Conservation (phyloP, 2,113 vertebrate species). For the Aphelocoma coerulescens region DNA sequence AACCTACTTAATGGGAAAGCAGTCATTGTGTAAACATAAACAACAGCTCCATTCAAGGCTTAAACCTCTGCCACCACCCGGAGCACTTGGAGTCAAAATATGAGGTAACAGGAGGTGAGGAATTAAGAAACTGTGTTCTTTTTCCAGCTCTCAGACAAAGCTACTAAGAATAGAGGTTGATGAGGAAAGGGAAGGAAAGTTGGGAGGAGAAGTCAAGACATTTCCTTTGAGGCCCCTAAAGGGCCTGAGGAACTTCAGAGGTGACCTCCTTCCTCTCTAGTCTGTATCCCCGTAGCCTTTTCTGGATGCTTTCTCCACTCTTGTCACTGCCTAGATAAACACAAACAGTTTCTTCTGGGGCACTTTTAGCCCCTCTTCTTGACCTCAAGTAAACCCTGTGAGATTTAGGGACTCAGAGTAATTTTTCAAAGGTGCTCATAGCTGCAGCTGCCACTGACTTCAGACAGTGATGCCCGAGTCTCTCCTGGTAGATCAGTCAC, state of each 20-base stretch:
- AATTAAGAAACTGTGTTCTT: not conserved
- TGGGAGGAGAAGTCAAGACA: slow-evolving; percentile 41
- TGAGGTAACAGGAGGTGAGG: slow-evolving; percentile 9
- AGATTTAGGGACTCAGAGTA: not conserved
- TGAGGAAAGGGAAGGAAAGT: slow-evolving; percentile 46
- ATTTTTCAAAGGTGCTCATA: not conserved
- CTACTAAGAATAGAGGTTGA: slow-evolving; percentile 44
- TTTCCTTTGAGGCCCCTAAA: slow-evolving; percentile 48
- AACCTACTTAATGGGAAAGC: not conserved
- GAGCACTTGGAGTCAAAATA: not conserved
- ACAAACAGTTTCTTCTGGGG: not conserved
- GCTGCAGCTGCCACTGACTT: not conserved
- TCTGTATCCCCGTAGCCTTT: not conserved
- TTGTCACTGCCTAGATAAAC: not conserved
- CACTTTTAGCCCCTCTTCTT: not conserved
- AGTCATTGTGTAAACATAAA: not conserved
- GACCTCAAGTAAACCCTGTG: not conserved
- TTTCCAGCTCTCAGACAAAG: slow-evolving; percentile 28
- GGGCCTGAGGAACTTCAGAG: not conserved
- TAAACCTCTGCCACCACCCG: not conserved
- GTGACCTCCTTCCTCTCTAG: not conserved
- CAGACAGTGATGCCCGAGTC: not conserved
- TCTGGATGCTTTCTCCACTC: not conserved
- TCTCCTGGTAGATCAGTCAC: not conserved
- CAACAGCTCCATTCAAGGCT: not conserved